Conservation (phyloP, 2,113 vertebrate species). For the Fregetta grallaria region DNA sequence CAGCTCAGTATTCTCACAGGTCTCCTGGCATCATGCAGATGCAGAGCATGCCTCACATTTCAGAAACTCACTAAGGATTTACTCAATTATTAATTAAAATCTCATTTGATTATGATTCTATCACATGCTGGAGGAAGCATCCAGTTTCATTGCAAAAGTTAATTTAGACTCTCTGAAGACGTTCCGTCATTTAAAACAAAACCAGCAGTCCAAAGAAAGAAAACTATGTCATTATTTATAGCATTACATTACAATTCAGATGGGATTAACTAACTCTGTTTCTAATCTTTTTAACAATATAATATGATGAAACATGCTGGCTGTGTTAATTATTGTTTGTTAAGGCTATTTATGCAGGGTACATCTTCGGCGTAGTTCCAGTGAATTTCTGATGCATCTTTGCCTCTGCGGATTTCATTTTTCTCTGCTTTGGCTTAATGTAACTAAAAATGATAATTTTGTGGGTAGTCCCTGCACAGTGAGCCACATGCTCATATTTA, state of each 20-base stretch:
- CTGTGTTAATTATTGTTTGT: neutral
- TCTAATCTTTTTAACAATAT: neutral
- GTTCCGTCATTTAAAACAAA: neutral
- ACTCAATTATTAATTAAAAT: constrained; percentile 45
- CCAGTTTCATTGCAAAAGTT: neutral
- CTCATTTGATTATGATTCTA: constrained; percentile 14
- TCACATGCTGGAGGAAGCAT: neutral
- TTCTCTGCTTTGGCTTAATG: neutral
- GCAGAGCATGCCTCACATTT: neutral
- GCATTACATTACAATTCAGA: neutral
- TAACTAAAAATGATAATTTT: neutral
- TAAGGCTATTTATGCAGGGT: neutral
- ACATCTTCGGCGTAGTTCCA: neutral
- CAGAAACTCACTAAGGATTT: constrained; percentile 6
- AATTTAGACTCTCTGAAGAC: neutral
- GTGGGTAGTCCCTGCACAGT: neutral
- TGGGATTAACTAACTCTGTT: neutral
- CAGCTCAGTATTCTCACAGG: neutral
- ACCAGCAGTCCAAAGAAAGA: neutral
- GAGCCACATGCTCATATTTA: neutral
- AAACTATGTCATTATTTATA: neutral
- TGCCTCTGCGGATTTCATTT: neutral
- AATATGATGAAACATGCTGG: neutral
- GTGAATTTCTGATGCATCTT: neutral
- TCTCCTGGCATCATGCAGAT: neutral